These are phyloP conservation scores for Drosophila parthenogenetica DNA, from an alignment of 2,888 invertebrate genomes.

Conservation along the genomic window DNA sequence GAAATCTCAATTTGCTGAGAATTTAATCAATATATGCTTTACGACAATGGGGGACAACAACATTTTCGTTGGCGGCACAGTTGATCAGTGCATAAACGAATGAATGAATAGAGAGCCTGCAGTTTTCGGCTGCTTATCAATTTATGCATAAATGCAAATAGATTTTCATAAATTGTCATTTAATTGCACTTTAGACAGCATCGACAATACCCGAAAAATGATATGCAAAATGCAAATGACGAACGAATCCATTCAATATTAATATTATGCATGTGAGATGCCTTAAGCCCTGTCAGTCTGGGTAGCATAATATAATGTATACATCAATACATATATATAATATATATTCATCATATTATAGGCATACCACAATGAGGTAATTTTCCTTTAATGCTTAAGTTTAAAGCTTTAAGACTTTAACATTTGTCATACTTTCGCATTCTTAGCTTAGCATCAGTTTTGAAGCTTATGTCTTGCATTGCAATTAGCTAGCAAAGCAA, in stretches of 20 bases:
- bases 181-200: constrained; percentile 68
- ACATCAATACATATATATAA: not conserved
- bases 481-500: constrained; percentile 15
- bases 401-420: constrained; percentile 29
- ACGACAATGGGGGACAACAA: constrained; percentile 31
- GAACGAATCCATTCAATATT: constrained; percentile 49
- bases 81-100: constrained; percentile 18
- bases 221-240: constrained; percentile 70
- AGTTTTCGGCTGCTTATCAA: constrained; percentile 61
- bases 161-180: constrained; percentile 77
- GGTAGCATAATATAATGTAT: constrained; percentile 8
- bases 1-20: constrained; percentile 71
- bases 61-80: constrained; percentile 19
- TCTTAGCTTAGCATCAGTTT: constrained; percentile 10
- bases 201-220: constrained; percentile 46
- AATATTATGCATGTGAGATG: constrained; percentile 34
- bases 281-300: constrained; percentile 15
- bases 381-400: constrained; percentile 10
- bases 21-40: constrained; percentile 69
- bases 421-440: constrained; percentile 21
- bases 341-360: not conserved
- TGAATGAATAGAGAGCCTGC: constrained; percentile 10
- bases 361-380: not conserved
- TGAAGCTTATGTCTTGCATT: constrained; percentile 10
- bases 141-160: constrained; percentile 78